Base-by-base conservation (phyloP, 2,797 vertebrate genomes). In the Helostoma temminkii region DNA sequence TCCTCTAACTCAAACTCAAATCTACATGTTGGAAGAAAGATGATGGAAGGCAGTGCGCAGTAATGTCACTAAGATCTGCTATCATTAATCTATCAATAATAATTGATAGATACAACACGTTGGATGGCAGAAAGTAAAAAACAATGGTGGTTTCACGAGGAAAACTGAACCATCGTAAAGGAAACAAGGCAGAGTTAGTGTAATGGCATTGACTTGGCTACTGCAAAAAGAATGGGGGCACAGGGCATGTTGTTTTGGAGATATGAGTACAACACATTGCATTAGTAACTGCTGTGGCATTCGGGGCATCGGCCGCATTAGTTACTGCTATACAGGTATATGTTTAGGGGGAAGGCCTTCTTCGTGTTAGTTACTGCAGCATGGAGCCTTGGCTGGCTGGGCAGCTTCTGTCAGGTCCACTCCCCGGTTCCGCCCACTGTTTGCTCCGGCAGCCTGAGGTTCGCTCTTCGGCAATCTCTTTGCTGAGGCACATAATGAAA, bases 401-500 rank as follows among this genome's bases (percentile, higher is more conserved):
- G 96, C 94, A 25, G 95, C 92, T 91, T 98, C 97, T 46, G 97
- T 97, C 91, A 98, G 95, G 88, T 97, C 96, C 92, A 98, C 97
- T 66, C 96, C 96, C 87, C 96, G 94, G 95, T 93, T 96, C 89
- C 96, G 93, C 69, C 93, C 93, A 48, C 94, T 95, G 88, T 61
- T 96, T 73, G 93, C 81, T 86, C 96, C 96, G 58, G 93, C 78
- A 76, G 93, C 94, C 92, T 97, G 97, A 81, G 96, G 96, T 91
- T 98, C 97, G 43, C 92, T 99, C 94, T 98, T 98, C 22, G 97
- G 97, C 95, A 99, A 93, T 89, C 96, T 97, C 94, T 99, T 98
- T 70, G 97, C 98, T 99, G 82, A 8, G 89, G 45, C 9, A 0
- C 11, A 65, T 32, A 76, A 74, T 26, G 0, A 47, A 54, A 59